These are phyloP conservation scores for Gila orcuttii DNA, from an alignment of 2,113 vertebrate species.

Conservation along the genomic window DNA sequence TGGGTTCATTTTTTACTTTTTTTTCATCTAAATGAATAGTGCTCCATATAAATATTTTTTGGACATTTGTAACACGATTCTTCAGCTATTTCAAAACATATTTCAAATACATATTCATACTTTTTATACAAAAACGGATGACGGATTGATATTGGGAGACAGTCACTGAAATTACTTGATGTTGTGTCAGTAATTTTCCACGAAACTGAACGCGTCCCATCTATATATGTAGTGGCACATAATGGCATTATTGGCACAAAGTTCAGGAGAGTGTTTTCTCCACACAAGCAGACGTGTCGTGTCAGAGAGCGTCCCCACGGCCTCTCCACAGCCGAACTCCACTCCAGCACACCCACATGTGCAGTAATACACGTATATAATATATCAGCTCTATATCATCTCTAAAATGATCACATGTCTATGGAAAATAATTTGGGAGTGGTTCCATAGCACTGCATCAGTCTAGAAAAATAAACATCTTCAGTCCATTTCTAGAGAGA, in stretches of 20 bases:
- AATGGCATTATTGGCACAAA: slow-evolving; percentile 99
- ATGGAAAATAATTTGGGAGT: slow-evolving; percentile 70
- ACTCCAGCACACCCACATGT: slow-evolving; percentile 61
- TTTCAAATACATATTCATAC: slow-evolving; percentile 74
- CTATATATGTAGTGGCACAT: slow-evolving; percentile 94
- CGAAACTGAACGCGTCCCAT: slow-evolving; percentile 68
- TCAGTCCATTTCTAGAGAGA: slow-evolving; percentile 84
- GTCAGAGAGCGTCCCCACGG: slow-evolving; percentile 60
- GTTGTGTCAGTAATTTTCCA: slow-evolving; percentile 68
- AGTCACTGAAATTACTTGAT: slow-evolving; percentile 67
- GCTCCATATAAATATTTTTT: slow-evolving; percentile 76
- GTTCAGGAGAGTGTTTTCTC: slow-evolving; percentile 85
- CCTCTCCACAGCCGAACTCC: slow-evolving; percentile 43
- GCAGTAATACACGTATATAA: slow-evolving; percentile 69
- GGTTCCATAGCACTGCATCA: slow-evolving; percentile 71
- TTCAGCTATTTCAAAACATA: slow-evolving; percentile 77
- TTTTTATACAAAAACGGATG: slow-evolving; percentile 66
- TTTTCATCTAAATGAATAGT: slow-evolving; percentile 61
- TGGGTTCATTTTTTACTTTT: slow-evolving; percentile 40
- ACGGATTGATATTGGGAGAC: slow-evolving; percentile 70
- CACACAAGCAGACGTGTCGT: slow-evolving; percentile 69
- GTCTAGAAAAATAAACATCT: slow-evolving; percentile 99
- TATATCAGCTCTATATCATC: slow-evolving; percentile 69
- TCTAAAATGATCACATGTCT: slow-evolving; percentile 71
- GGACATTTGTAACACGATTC: slow-evolving; percentile 72